phyloP scores from a whole-genome alignment of 1,140 invertebrate species.

The Anastrepha ludens region DNA sequence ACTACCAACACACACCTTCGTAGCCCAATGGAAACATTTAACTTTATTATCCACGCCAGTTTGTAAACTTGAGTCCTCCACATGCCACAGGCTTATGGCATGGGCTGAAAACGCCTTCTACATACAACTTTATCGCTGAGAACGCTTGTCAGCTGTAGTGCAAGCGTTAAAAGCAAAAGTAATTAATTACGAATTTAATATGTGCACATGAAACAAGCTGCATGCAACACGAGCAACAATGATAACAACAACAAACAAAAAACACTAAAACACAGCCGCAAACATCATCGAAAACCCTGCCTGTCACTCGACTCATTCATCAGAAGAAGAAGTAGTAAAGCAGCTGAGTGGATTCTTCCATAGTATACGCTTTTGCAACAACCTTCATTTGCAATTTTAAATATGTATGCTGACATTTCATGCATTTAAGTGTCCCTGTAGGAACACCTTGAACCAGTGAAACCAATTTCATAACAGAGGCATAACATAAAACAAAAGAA shows the following conservation, averaged over 20 bases:
- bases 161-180: constrained; percentile 33
- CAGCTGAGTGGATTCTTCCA: constrained; percentile 11
- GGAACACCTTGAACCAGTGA: too few relatives aligned
- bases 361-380: not conserved
- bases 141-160: constrained; percentile 32
- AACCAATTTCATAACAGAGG: too few relatives aligned
- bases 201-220: constrained; percentile 34
- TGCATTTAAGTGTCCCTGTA: too few relatives aligned
- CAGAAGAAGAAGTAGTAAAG: constrained; percentile 15
- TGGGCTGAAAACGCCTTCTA: not conserved
- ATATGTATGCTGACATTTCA: not conserved
- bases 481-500: too few relatives aligned
- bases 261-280: not conserved
- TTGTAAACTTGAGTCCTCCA: not conserved
- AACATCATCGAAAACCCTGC: not conserved
- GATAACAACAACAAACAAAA: not conserved
- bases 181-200: constrained; percentile 53
- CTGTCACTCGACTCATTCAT: constrained; percentile 36
- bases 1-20: constrained; percentile 17
- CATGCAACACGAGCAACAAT: constrained; percentile 15
- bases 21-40: not conserved
- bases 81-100: not conserved
- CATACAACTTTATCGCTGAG: constrained; percentile 5
- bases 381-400: constrained; percentile 22
- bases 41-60: constrained; percentile 24